A percentile compares a stretch with the other conserved stretches of the same genome.
Conservation (phyloP, 53 echinoderm and acorn worm genomes). For the Crossaster papposus region DNA sequence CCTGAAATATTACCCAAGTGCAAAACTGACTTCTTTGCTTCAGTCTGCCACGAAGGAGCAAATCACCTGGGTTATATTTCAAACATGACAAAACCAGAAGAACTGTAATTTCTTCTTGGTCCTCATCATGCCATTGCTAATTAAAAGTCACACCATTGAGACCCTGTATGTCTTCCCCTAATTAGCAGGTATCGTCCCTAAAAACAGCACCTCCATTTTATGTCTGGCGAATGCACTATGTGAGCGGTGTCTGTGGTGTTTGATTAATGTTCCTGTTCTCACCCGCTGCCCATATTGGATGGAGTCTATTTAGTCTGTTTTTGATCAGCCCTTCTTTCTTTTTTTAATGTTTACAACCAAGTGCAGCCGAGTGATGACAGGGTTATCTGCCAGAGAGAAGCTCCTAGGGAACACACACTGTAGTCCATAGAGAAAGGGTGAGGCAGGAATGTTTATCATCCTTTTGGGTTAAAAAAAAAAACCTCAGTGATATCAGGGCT, state of each 20-base stretch:
- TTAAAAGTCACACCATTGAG: too few relatives aligned
- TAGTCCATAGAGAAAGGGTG: slow-evolving; percentile 17
- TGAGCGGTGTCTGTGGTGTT: slow-evolving; percentile 26
- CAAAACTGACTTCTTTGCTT: neutral
- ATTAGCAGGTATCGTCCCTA: neutral
- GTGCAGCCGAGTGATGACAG: slow-evolving; percentile 47
- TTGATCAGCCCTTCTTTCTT: slow-evolving; percentile 50
- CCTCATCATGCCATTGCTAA: too few relatives aligned
- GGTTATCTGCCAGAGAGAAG: slow-evolving; percentile 14
- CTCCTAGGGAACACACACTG: neutral
- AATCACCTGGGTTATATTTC: neutral
- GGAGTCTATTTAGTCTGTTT: slow-evolving; percentile 61
- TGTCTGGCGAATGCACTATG: slow-evolving; percentile 59
- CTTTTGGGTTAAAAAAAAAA: neutral
- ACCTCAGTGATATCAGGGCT: neutral
- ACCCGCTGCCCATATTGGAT: slow-evolving; percentile 53
- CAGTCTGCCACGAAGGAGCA: neutral
- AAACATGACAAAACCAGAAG: neutral
- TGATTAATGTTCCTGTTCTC: slow-evolving; percentile 60
- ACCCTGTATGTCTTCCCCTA: too few relatives aligned
- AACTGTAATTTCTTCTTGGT: too few relatives aligned
- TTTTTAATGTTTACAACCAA: slow-evolving; percentile 46
- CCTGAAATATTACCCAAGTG: slow-evolving; percentile 29
- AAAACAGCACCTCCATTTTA: neutral
- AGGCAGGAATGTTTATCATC: slow-evolving; percentile 38